phyloP scores from a whole-genome alignment of 2,888 invertebrate species.

The Nomada hirtipes region DNA sequence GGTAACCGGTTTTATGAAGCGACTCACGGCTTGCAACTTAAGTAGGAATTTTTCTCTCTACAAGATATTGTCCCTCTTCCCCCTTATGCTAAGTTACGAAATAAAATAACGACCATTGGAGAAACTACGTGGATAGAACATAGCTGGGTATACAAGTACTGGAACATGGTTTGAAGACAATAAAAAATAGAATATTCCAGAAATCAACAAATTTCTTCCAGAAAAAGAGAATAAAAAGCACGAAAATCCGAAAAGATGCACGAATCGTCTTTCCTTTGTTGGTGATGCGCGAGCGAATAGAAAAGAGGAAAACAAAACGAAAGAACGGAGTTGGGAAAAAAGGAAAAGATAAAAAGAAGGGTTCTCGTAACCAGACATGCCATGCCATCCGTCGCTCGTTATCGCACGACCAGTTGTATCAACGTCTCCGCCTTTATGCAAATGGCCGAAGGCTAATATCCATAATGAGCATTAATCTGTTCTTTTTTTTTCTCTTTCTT shows the following conservation, averaged over 20 bases:
- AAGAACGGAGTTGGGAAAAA: slow-evolving; percentile 10
- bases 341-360: slow-evolving; percentile 41
- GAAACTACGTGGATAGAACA: not conserved
- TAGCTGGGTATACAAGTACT: not conserved
- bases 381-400: slow-evolving; percentile 71
- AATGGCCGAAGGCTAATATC: slow-evolving; percentile 78
- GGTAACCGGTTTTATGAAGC: slow-evolving; percentile 62
- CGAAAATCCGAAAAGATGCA: not conserved
- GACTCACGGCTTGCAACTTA: slow-evolving; percentile 52
- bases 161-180: not conserved
- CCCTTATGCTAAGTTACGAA: not conserved
- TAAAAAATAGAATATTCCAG: too few species aligned
- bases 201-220: too few species aligned
- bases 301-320: slow-evolving; percentile 6
- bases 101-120: slow-evolving; percentile 15
- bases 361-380: slow-evolving; percentile 51
- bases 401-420: slow-evolving; percentile 78
- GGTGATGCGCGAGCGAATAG: not conserved
- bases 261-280: not conserved
- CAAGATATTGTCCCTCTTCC: slow-evolving; percentile 24
- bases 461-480: slow-evolving; percentile 81
- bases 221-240: too few species aligned
- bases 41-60: slow-evolving; percentile 52
- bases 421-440: slow-evolving; percentile 79
- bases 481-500: slow-evolving; percentile 2